Conservation (phyloP, 1,140 invertebrate species). For the Calephelis nemesis region DNA sequence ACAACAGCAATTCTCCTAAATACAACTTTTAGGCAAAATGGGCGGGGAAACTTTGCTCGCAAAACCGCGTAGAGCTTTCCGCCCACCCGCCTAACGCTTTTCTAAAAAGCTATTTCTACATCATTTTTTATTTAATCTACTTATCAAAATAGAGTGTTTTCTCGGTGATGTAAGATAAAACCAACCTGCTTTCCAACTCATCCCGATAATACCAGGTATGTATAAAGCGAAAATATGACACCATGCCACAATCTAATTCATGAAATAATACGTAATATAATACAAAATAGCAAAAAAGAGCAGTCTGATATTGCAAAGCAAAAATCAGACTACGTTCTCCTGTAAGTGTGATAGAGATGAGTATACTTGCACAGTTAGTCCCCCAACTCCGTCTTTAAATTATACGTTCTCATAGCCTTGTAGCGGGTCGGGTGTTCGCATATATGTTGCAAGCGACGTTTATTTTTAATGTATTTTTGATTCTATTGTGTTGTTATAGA, state of each 20-base stretch:
- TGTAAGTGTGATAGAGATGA: slow-evolving; percentile 48
- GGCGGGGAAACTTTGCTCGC: background rate
- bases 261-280: slow-evolving; percentile 76
- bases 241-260: slow-evolving; percentile 73
- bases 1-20: too few relatives aligned
- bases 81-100: slow-evolving; percentile 1
- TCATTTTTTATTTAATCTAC: slow-evolving; percentile 3
- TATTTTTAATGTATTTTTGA: slow-evolving; percentile 27
- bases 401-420: slow-evolving; percentile 79
- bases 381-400: slow-evolving; percentile 73
- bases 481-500: slow-evolving; percentile 15
- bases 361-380: slow-evolving; percentile 33
- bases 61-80: background rate
- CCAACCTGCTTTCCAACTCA: slow-evolving; percentile 52
- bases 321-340: slow-evolving; percentile 47
- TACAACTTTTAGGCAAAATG: background rate
- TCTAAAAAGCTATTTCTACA: background rate
- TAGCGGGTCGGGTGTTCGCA: slow-evolving; percentile 36
- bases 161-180: slow-evolving; percentile 20
- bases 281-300: slow-evolving; percentile 74
- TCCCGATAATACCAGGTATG: slow-evolving; percentile 60
- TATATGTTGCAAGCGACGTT: slow-evolving; percentile 35
- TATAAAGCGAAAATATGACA: slow-evolving; percentile 67
- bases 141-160: slow-evolving; percentile 15
- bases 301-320: slow-evolving; percentile 53